phyloP scores from a whole-genome alignment of 2,113 vertebrate genomes.

The Ceyx cyanopectus region DNA sequence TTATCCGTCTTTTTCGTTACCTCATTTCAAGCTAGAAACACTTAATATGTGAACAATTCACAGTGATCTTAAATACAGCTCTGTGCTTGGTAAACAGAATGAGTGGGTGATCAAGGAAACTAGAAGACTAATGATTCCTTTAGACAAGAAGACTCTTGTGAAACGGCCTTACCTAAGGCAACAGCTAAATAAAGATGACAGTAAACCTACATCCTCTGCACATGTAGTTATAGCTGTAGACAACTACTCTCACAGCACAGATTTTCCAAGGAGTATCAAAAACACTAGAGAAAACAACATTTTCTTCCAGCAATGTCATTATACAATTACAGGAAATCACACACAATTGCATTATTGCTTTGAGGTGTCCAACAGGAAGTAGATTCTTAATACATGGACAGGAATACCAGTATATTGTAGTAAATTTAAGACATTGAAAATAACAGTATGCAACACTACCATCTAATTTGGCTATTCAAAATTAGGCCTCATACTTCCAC shows the following conservation, averaged over 20 bases:
- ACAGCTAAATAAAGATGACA: constrained; percentile 8
- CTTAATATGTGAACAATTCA: not conserved
- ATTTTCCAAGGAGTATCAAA: constrained; percentile 6
- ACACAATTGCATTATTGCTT: not conserved
- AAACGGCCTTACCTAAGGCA: not conserved
- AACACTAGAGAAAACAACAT: not conserved
- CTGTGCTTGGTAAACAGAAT: not conserved
- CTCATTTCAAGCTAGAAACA: not conserved
- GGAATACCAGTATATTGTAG: not conserved
- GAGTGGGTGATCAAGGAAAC: not conserved
- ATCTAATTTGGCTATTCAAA: not conserved
- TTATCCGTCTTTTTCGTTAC: not conserved
- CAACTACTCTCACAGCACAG: not conserved
- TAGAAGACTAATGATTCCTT: not conserved
- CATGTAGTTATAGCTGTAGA: not conserved
- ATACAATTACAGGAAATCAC: not conserved
- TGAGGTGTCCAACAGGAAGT: not conserved
- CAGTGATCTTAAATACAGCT: not conserved
- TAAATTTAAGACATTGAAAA: not conserved
- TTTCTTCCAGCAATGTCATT: constrained; percentile 9
- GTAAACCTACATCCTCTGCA: not conserved
- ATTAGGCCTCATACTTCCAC: not conserved
- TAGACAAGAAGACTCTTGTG: not conserved
- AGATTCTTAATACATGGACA: not conserved
- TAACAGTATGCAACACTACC: not conserved